Percentiles rank a stretch among this genome's conserved stretches.
These are phyloP conservation scores for Heptranchias perlo DNA, from an alignment of 2,113 vertebrate genomes.

Conservation along the genomic window DNA sequence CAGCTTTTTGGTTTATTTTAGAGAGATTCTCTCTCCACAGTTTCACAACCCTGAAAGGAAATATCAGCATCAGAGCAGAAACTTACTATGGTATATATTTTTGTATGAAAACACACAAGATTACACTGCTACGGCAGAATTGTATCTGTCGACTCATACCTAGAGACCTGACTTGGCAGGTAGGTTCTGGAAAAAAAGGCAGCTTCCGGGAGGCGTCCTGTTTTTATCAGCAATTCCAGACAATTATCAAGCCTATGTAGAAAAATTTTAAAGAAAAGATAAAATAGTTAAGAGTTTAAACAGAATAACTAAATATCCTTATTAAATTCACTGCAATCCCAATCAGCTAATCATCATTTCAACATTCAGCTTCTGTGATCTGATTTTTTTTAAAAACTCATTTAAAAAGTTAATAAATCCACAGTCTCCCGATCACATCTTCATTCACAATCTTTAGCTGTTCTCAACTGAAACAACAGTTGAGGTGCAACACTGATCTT, in stretches of 20 bases:
- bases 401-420: neutral
- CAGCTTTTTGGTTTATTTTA: conserved; percentile 94
- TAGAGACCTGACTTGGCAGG: conserved; percentile 92
- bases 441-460: neutral
- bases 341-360: neutral
- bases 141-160: conserved; percentile 52
- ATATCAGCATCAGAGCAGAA: conserved; percentile 39
- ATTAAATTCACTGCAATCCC: neutral
- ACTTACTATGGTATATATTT: neutral
- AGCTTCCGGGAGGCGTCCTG: conserved; percentile 89
- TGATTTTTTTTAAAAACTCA: neutral
- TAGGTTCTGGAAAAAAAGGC: conserved; percentile 94
- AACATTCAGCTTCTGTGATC: neutral
- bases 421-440: neutral
- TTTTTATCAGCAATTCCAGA: conserved; percentile 90
- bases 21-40: conserved; percentile 88
- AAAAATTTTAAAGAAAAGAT: neutral
- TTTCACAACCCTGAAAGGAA: conserved; percentile 77
- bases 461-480: neutral
- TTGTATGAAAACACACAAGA: neutral
- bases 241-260: conserved; percentile 79
- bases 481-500: neutral
- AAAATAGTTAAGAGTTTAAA: neutral
- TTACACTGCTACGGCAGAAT: neutral
- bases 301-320: neutral